These are phyloP conservation scores for Diabrotica undecimpunctata DNA, from an alignment of 1,140 invertebrate species.

Conservation along the genomic window DNA sequence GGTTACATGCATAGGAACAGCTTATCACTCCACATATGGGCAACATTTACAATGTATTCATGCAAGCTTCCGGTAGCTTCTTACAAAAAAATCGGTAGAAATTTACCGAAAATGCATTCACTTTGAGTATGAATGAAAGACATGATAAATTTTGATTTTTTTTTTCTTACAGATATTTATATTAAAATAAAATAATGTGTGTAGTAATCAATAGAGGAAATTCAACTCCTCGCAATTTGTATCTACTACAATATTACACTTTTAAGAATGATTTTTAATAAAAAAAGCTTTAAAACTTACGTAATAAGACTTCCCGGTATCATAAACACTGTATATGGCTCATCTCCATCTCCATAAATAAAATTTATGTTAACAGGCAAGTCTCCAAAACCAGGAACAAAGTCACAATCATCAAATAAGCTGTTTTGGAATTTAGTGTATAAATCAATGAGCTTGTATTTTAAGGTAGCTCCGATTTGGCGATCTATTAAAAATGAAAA, in stretches of 20 bases:
- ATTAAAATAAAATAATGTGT: no score
- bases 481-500: constrained; percentile 55
- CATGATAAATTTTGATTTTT: no score
- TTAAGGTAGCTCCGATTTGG: constrained; percentile 64
- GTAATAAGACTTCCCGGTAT: constrained; percentile 71
- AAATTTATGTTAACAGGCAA: constrained; percentile 56
- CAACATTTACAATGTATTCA: no score
- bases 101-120: no score
- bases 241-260: no score
- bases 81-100: no score
- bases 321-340: constrained; percentile 69
- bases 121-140: no score
- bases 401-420: constrained; percentile 58
- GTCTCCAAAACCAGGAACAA: constrained; percentile 53
- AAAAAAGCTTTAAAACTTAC: constrained; percentile 49
- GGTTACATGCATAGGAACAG: no score
- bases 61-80: no score
- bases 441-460: constrained; percentile 59
- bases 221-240: no score
- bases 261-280: not conserved
- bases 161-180: no score
- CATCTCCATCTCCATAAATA: constrained; percentile 65
- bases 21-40: no score
- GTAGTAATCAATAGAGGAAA: not conserved
- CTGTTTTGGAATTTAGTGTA: constrained; percentile 58